Evolutionary conservation across 2,113 vertebrate species (phyloP), one percentile per base, ranked within the genome.

Genomic region (Xerus inauris): DNA sequence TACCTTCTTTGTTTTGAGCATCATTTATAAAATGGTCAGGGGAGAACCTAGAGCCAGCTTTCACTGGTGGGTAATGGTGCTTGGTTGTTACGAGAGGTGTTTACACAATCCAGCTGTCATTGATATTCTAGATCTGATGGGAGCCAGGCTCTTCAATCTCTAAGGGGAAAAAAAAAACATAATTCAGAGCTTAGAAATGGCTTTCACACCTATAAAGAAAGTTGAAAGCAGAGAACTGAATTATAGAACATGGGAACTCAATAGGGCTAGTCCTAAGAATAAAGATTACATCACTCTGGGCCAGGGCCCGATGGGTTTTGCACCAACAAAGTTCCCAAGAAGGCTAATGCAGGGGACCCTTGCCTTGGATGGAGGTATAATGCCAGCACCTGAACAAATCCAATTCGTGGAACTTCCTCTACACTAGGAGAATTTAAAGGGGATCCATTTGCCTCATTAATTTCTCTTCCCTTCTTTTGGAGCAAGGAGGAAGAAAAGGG

Each of bases 41-140:
- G 65, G 87, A 91, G 85, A 32, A 94, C 76, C 51, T 40, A 5
- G 83, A 87, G 51, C 82, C 30, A 20, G 40, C 2, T 49, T 72
- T 49, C 69, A 40, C 5, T 8, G 91, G 96, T 92, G 3, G 93
- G 73, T 95, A 96, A 77, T 93, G 45, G 95, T 8, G 62, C 16
- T 19, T 40, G 62, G 98, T 96, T 97, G 97, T 95, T 77, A 93
- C 76, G 98, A 45, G 96, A 94, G 19, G 88, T 9, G 94, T 94
- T 79, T 93, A 73, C 95, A 95, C 94, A 85, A 72, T 97, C 89
- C 98, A 98, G 98, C 98, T 97, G 97, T 94, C 76, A 35, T 32
- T 51, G 38, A 72, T 62, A 81, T 93, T 57, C 91, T 85, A 24
- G 91, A 24, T 57, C 83, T 26, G 89, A 59, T 30, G 49, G 92